Evolutionary conservation across 2,888 invertebrate genomes (phyloP), one percentile per base, ranked within the genome.

Genomic region (Oligia latruncula): DNA sequence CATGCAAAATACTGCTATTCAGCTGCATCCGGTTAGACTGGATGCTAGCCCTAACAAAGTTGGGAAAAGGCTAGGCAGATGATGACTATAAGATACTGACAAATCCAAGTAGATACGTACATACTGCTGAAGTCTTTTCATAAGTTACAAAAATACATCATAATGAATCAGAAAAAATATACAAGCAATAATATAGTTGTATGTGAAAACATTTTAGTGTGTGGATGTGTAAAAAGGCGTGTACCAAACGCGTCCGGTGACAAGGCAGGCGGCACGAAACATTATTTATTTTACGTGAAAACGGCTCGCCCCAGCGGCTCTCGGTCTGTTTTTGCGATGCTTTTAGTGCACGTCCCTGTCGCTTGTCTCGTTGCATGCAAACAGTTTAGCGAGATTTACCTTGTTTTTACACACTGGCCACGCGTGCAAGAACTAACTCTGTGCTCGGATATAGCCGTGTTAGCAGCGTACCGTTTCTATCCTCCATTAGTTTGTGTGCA

Each of bases 281-380:
- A 93, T 95, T 96, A 96, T 96, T 96, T 96, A 95, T 95, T 96
- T 96, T 93, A 94, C 95, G 94, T 93, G 94, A 91, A 93, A 91
- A 90, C 89, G 81, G 88, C 81, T 85, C 75, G 81, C 83, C 85
- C 75, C 84, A 76, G 83, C 85, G 89, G 89, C 85, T 89, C 81
- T 88, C 74, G 85, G 84, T 78, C 81, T 80, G 90, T 90, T 92
- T 92, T 92, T 95, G 92, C 91, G 90, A 90, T 90, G 93, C 93
- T 95, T 95, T 95, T 94, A 94, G 91, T 91, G 92, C 91, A 86
- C 87, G 85, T 85, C 79, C 85, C 88, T 88, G 90, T 90, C 90
- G 92, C 81, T 87, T 90, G 89, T 88, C 89, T 90, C 89, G 92
- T 88, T 92, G 92, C 90, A 91, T 92, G 94, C 95, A 95, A 95